Base-by-base conservation (phyloP, 2,888 invertebrate species). In the Arctia plantaginis region DNA sequence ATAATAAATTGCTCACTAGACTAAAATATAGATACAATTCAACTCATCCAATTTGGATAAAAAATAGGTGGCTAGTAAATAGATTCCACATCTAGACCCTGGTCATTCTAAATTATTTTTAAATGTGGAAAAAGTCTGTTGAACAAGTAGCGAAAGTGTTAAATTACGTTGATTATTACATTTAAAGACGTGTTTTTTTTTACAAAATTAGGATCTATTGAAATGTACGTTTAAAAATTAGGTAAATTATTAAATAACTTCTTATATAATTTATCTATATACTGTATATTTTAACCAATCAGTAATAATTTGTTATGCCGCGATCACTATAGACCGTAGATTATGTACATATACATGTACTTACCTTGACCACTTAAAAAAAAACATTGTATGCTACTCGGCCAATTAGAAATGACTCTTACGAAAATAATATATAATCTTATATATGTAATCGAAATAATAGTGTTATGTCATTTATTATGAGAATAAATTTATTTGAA, bases 391-490 rank as follows among this genome's bases (percentile, higher is more conserved):
- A 47, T 47, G 67, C 47, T 20, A 67, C 47, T 47, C 67, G 67
- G 47, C 67, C 47, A 67, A 67, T 30, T 62, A 62, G 62, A 62
- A 62, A 62, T 62, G 18, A 30, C 2, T 62, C 15, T 62, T 62
- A 62, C 62, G 62, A 30, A 62, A 62, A 62, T 30, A 62, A 30
- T 27, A 30, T 62, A 62, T 30, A 62, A 30, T 30, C 62, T 62
- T 44, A 33, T 44, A 47, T 20, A 67, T 47, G 47, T 67, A 44
- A 67, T 67, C 33, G 23, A 44, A 67, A 67, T 67, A 47, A 20
- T 33, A 23, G 30, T 44, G 4, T 67, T 67, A 67, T 47, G 47
- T 67, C 12, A 67, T 47, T 33, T 33, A 13, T 47, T 47, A 27
- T 67, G 47, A 47, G 33, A 47, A 47, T 33, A 33, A 67, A 33